Base-by-base conservation (phyloP, 2,888 invertebrate species). In the Magallana nippona region DNA sequence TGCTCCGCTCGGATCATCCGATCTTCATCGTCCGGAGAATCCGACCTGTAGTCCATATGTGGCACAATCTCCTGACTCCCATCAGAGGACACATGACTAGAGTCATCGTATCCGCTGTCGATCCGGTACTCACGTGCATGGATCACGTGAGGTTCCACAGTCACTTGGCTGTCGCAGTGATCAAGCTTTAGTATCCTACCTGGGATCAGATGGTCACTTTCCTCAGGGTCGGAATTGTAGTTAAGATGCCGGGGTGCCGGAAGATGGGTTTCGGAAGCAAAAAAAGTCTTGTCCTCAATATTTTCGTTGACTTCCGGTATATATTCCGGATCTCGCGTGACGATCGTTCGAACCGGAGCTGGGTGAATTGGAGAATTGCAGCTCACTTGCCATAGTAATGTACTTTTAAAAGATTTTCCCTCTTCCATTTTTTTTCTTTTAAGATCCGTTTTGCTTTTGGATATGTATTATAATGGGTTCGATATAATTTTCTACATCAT, bases 211-310 rank as follows among this genome's bases (percentile, higher is more conserved):
- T 58, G 22, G 58, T 32, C 32, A 8, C 11, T 13, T 44, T 55
- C 71, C 3, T n/a, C 60, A 1, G 44, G 15, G 19, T 82, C 82
- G 15, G n/a, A 55, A 13, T 82, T 55, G n/a, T 71, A 71, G 17
- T 60, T 63, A 2, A 82, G 56, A 13, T 22, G 55, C 32, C 82
- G 63, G 15, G 82, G 71, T 10, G 82, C 71, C 22, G 82, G 82
- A 55, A 82, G 55, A 13, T 63, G 63, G 1, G 82, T 82, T 71
- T 82, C 82, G 55, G 82, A 60, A 17, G 82, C 82, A 55, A 71
- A 22, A 71, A 82, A 82, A 15, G 60, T 82, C 13, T 71, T 60
- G 22, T 82, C 82, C 32, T 71, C 71, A n/a, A 19, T 22, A n/a
- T 62, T 63, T 56, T 82, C 82, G 13, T 62, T 19, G 11, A 27